Conservation (phyloP, 1,140 invertebrate genomes). For the Hycleus phaleratus region DNA sequence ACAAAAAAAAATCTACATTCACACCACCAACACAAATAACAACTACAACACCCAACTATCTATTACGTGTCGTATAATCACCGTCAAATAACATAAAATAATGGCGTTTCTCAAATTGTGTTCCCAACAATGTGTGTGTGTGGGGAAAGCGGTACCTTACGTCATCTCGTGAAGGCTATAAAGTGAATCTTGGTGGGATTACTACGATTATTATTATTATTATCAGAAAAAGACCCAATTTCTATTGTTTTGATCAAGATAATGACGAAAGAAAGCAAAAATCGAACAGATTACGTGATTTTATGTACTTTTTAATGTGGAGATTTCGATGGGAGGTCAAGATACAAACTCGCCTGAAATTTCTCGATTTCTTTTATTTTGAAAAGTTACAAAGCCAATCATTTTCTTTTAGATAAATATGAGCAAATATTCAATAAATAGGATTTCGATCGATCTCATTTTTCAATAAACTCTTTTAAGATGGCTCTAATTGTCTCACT, state of each 20-base stretch:
- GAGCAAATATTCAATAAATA: too few species aligned
- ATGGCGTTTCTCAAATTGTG: constrained; percentile 16
- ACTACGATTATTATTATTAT: neutral
- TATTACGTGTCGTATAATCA: constrained; percentile 4
- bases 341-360: neutral
- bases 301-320: neutral
- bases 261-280: too few species aligned
- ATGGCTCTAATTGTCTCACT: too few species aligned
- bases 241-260: constrained; percentile 3
- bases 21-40: too few species aligned
- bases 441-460: too few species aligned
- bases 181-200: constrained; percentile 15
- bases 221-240: neutral
- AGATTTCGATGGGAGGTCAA: constrained; percentile 5
- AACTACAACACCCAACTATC: neutral
- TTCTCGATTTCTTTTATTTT: too few species aligned
- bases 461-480: too few species aligned
- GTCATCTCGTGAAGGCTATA: constrained; percentile 20
- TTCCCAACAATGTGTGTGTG: constrained; percentile 1
- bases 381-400: too few species aligned
- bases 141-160: constrained; percentile 22
- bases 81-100: constrained; percentile 16
- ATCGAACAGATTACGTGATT: constrained; percentile 2
- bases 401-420: too few species aligned
- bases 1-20: too few species aligned